Base-by-base conservation (phyloP, 1,140 invertebrate species). In the Antheraea mylitta region DNA sequence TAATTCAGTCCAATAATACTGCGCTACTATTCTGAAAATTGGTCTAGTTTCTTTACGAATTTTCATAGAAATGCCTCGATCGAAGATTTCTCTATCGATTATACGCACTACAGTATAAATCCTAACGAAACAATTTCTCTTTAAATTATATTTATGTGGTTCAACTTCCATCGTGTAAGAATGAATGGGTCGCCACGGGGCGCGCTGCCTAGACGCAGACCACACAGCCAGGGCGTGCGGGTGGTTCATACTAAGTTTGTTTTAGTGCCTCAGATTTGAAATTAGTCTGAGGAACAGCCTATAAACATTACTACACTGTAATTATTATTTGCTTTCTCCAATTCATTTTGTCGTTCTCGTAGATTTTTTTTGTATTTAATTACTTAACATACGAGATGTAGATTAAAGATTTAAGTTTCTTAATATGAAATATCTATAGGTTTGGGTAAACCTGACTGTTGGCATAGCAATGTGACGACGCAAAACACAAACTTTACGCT, bases 101-200 rank as follows among this genome's bases (percentile, higher is more conserved):
- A 2, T 53, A 53, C 45, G 45, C 16, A 13, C 45, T 53, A 53
- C 16, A 53, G 45, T 53, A 16, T 53, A 53, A 53, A 16, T 16
- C 5, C 6, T 16, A 53, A 53, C 7, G 45, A 16, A 53, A 53
- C 45, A 53, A 53, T 53, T 53, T 53, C 45, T 53, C 45, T 53
- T 13, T 53, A 53, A 53, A 53, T 53, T 53, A 53, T 53, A 53
- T 53, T 53, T 53, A 53, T 53, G 16, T 53, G 45, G 45, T 53
- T 53, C 13, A 13, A 42, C 36, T 64, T 64, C 8, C 18, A 64
- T 45, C 36, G 16, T 64, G 62, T 38, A 64, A n/a, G 66, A 64
- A 78, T 70, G 71, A 73, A 78, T 75, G 74, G 58, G 62, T 64
- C 73, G 76, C 76, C 76, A 75, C 69, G 71, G 76, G 76, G 76